Conservation (phyloP, 2,888 invertebrate species). For the Therioaphis trifolii region DNA sequence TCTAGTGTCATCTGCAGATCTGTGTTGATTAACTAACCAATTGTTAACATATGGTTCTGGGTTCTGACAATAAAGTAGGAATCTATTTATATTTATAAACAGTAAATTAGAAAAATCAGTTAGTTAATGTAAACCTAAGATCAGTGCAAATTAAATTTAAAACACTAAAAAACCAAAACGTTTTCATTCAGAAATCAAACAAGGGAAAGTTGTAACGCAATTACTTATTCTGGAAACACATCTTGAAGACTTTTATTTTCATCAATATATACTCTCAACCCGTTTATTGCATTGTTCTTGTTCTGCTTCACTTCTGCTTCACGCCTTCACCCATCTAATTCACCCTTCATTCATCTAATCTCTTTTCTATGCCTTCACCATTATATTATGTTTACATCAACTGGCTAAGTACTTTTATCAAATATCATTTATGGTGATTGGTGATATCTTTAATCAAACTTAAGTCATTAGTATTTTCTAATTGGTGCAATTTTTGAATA, state of each 20-base stretch:
- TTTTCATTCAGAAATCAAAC: not conserved
- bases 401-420: constrained; percentile 30
- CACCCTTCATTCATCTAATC: too few relatives aligned
- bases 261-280: constrained; percentile 7
- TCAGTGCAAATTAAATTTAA: constrained; percentile 32
- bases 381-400: too few relatives aligned
- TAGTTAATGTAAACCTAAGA: constrained; percentile 25
- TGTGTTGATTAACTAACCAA: constrained; percentile 24
- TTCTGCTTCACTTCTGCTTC: not conserved
- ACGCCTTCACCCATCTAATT: too few relatives aligned
- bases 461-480: too few relatives aligned
- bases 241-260: constrained; percentile 10
- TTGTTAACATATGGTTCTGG: not conserved
- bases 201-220: constrained; percentile 13
- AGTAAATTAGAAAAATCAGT: constrained; percentile 10
- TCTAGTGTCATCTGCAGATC: constrained; percentile 23
- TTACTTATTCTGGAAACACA: constrained; percentile 5
- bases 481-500: too few relatives aligned
- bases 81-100: constrained; percentile 17
- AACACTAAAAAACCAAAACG: too few relatives aligned
- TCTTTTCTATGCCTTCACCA: too few relatives aligned
- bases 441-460: too few relatives aligned
- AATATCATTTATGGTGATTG: too few relatives aligned
- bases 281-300: constrained; percentile 14
- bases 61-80: too few relatives aligned